These are phyloP conservation scores for Nyctalus aviator DNA, from an alignment of 2,797 vertebrate genomes.

Conservation along the genomic window DNA sequence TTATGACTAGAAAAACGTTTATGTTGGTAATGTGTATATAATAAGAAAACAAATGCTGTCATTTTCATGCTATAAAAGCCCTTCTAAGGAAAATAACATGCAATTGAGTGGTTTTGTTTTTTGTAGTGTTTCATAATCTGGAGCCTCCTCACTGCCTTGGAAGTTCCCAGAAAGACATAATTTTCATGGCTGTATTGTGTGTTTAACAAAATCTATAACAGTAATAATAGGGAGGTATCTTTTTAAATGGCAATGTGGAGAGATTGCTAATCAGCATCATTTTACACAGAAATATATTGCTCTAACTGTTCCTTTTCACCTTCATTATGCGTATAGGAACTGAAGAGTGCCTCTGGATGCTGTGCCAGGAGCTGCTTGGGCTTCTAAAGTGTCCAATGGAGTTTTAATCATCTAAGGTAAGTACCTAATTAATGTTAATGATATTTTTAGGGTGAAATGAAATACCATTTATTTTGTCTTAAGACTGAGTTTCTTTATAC, in stretches of 20 bases:
- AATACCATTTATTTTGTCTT: background rate
- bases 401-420: slow-evolving; percentile 83
- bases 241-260: background rate
- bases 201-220: slow-evolving; percentile 45
- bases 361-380: slow-evolving; percentile 44
- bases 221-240: background rate
- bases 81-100: background rate
- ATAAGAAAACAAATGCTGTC: slow-evolving; percentile 39
- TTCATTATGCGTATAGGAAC: slow-evolving; percentile 74
- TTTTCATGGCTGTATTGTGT: background rate
- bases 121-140: background rate
- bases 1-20: slow-evolving; percentile 27
- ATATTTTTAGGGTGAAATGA: slow-evolving; percentile 6
- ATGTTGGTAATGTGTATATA: background rate
- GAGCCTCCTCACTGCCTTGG: background rate
- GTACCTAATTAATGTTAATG: slow-evolving; percentile 44
- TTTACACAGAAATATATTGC: slow-evolving; percentile 32
- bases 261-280: slow-evolving; percentile 34
- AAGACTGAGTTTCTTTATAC: background rate
- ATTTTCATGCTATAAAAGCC: background rate
- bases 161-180: slow-evolving; percentile 3
- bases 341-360: slow-evolving; percentile 18
- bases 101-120: background rate
- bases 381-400: slow-evolving; percentile 68
- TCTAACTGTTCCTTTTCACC: slow-evolving; percentile 3